Evolutionary conservation across 2,888 invertebrate species (phyloP).

Genomic region (Sepiola atlantica): DNA sequence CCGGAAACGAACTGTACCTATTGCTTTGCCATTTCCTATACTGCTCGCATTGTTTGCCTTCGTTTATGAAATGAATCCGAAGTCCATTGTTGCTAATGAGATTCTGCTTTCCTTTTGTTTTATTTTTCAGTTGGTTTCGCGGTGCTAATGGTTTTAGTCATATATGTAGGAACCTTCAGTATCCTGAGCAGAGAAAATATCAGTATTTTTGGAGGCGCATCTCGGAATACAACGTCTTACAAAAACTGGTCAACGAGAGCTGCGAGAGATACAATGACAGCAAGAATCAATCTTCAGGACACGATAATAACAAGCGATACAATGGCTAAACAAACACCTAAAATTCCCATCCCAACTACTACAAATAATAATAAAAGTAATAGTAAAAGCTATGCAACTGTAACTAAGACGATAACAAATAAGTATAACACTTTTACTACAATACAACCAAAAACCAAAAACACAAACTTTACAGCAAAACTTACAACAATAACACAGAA

Average conservation of each 20-base stretch:
- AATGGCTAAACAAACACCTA: neutral
- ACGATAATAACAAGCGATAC: neutral
- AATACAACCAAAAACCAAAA: neutral
- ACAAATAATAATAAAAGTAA: neutral
- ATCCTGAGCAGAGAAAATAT: neutral
- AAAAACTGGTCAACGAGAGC: neutral
- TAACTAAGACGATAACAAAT: no score
- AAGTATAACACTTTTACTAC: no score
- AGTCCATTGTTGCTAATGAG: neutral
- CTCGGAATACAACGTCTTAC: neutral
- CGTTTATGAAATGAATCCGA: neutral
- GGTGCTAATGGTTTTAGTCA: neutral
- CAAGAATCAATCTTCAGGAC: neutral
- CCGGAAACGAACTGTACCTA: no score
- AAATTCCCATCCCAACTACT: neutral
- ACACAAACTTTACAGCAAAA: neutral
- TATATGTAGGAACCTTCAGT: neutral
- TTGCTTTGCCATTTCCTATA: neutral
- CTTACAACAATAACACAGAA: neutral
- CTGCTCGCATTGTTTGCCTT: neutral
- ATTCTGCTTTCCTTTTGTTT: neutral
- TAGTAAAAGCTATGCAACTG: no score
- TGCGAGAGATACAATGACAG: neutral
- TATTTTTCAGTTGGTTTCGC: neutral
- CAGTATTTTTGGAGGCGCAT: neutral